Conservation (phyloP, 2,113 vertebrate species). For the Lucifuga dentata region DNA sequence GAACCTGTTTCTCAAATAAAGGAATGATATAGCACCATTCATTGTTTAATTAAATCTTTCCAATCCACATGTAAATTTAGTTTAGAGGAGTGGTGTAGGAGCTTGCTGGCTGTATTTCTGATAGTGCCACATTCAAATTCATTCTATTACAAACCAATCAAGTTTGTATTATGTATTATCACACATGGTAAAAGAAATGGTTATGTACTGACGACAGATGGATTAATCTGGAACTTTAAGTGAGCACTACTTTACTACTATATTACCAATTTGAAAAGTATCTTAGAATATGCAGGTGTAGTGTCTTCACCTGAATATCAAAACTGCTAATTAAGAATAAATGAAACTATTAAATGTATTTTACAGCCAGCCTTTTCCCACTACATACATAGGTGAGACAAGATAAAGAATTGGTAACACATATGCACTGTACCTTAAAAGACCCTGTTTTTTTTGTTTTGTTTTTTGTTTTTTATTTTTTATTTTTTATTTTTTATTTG, state of each 20-base stretch:
- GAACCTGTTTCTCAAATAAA: constrained; percentile 55
- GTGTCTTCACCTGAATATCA: neutral
- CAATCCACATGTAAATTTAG: neutral
- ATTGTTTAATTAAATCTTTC: neutral
- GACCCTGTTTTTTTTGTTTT: no score
- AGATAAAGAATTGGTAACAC: neutral
- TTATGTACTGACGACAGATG: no score
- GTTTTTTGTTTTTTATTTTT: no score
- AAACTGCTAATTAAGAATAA: neutral
- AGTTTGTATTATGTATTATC: no score
- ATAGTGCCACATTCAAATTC: no score
- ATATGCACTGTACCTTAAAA: no score
- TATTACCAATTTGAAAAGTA: neutral
- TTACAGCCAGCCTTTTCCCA: constrained; percentile 6
- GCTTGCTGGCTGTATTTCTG: no score
- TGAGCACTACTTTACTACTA: no score
- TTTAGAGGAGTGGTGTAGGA: neutral
- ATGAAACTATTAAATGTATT: neutral
- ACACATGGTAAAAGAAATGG: no score
- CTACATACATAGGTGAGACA: neutral
- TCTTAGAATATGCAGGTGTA: neutral
- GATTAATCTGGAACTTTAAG: no score
- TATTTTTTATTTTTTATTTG: no score
- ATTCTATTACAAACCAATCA: no score
- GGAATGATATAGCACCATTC: constrained; percentile 7